Evolutionary conservation across 2,113 vertebrate species (phyloP).

Genomic region (Melozone crissalis): DNA sequence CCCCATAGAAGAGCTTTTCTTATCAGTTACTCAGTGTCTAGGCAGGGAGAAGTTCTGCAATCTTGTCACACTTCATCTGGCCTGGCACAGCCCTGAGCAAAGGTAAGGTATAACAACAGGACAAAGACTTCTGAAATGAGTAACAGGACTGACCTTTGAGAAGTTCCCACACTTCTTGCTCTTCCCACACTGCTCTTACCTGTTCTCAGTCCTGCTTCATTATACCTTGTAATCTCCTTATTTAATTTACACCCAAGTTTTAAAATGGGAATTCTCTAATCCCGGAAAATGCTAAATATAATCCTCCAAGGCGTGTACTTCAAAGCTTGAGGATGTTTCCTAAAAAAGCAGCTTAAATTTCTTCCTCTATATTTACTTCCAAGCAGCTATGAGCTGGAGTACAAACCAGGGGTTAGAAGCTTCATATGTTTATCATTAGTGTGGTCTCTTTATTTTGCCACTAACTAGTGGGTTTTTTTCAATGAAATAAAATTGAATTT

Average conservation of each 20-base stretch:
- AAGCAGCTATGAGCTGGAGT: neutral
- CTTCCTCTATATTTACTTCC: neutral
- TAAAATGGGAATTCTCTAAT: neutral
- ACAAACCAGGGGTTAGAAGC: neutral
- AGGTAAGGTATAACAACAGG: neutral
- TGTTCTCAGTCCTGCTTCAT: neutral
- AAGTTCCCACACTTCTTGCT: neutral
- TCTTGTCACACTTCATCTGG: neutral
- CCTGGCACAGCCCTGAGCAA: conserved; percentile 17
- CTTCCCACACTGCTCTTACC: neutral
- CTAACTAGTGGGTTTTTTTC: neutral
- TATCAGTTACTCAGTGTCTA: neutral
- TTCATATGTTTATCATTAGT: neutral
- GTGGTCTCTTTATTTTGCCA: neutral
- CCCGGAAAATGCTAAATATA: neutral
- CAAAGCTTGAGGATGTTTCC: neutral
- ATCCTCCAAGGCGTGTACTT: neutral
- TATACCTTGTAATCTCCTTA: neutral
- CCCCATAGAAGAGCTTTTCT: neutral
- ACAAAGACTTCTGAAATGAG: neutral
- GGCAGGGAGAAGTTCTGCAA: neutral
- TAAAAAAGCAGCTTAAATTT: conserved; percentile 17
- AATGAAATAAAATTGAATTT: neutral
- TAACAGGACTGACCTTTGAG: neutral
- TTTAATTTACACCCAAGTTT: neutral